These are phyloP conservation scores for Drosophila repletoides DNA, from an alignment of 1,140 invertebrate species.

Conservation along the genomic window DNA sequence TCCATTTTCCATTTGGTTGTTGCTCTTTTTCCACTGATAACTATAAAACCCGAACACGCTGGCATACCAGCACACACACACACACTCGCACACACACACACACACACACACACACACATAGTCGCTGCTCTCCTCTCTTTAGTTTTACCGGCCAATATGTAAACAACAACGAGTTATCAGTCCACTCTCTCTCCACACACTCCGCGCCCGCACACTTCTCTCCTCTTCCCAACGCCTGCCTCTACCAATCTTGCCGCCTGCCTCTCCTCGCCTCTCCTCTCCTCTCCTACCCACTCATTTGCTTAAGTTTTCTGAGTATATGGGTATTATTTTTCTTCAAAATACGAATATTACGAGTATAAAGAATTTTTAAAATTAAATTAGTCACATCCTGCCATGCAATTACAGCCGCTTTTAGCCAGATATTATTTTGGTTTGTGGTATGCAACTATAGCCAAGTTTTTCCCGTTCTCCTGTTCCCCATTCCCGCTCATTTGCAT, in stretches of 20 bases:
- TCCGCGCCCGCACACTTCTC: neutral
- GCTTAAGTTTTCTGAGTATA: slow-evolving; percentile 40
- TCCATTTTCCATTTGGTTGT: slow-evolving; percentile 41
- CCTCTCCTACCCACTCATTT: neutral
- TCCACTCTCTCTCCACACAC: slow-evolving; percentile 10
- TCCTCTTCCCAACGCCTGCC: neutral
- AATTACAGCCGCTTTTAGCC: slow-evolving; percentile 4
- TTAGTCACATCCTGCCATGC: slow-evolving; percentile 34
- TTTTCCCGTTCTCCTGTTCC: too few species aligned
- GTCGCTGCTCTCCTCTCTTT: slow-evolving; percentile 35
- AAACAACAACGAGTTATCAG: slow-evolving; percentile 72
- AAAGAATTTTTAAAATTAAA: slow-evolving; percentile 32
- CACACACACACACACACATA: neutral
- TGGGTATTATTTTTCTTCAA: slow-evolving; percentile 1
- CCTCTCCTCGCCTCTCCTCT: neutral
- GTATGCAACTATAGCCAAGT: neutral
- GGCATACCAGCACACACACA: slow-evolving; percentile 23
- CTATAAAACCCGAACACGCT: slow-evolving; percentile 64
- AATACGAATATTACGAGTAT: slow-evolving; percentile 8
- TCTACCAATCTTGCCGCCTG: neutral
- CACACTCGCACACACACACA: neutral
- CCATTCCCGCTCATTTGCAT: neutral
- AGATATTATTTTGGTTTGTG: slow-evolving; percentile 9
- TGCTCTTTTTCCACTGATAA: slow-evolving; percentile 63
- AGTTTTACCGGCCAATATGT: slow-evolving; percentile 70